Conservation (phyloP, 2,113 vertebrate genomes). For the Geococcyx californianus region DNA sequence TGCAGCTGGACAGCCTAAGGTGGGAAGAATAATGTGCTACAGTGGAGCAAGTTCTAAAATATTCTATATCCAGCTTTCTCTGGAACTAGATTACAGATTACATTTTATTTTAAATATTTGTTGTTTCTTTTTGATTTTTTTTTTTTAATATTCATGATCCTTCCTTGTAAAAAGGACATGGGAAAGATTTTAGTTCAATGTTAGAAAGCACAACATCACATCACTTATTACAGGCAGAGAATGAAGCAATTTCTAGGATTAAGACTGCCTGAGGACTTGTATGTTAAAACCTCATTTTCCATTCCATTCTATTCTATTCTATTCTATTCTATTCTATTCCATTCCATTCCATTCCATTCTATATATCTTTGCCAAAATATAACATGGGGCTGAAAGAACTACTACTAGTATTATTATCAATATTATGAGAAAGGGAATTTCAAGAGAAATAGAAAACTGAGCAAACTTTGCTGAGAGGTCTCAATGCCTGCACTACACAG, state of each 20-base stretch:
- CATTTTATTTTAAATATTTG: not conserved
- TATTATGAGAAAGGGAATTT: not conserved
- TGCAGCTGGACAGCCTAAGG: not conserved
- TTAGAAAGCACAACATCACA: not conserved
- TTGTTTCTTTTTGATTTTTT: not conserved
- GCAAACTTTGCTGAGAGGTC: not conserved
- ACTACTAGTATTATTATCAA: not conserved
- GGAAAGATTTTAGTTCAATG: not conserved
- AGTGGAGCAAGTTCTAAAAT: not conserved
- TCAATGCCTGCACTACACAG: not conserved
- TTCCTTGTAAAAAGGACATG: not conserved
- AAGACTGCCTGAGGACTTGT: not conserved
- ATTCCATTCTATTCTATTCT: not conserved
- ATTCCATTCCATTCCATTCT: not conserved
- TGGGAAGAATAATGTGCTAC: not conserved
- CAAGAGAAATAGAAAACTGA: not conserved
- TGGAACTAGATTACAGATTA: not conserved
- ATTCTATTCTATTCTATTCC: not conserved
- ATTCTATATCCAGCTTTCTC: not conserved
- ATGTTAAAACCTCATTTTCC: not conserved
- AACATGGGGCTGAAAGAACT: not conserved
- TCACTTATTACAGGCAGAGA: not conserved
- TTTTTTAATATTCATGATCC: not conserved
- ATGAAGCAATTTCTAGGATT: not conserved
- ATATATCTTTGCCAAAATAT: not conserved